Conservation (phyloP, 2,113 vertebrate genomes). For the Sebastes fasciatus region DNA sequence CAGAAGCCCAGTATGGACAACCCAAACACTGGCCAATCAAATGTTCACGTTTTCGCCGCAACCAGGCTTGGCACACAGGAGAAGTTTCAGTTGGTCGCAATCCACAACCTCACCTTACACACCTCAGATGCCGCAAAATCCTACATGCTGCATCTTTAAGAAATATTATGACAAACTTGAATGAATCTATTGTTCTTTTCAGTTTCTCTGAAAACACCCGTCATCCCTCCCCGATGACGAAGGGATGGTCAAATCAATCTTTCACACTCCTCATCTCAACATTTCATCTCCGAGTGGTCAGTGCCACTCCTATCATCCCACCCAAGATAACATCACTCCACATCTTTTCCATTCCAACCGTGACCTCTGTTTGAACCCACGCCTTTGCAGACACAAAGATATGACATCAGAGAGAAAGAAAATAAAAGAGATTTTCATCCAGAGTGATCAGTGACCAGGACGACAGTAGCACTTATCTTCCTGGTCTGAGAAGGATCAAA, state of each 20-base stretch:
- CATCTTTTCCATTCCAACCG: conserved; percentile 46
- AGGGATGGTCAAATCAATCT: conserved; percentile 38
- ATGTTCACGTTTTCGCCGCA: no score
- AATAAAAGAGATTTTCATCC: conserved; percentile 15
- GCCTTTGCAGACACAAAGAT: conserved; percentile 49
- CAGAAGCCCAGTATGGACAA: no score
- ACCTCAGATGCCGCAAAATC: no score
- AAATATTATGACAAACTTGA: background rate
- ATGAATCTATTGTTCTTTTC: conserved; percentile 1
- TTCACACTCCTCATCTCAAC: conserved; percentile 18
- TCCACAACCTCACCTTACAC: no score
- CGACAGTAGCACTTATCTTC: background rate
- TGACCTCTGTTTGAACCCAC: conserved; percentile 66
- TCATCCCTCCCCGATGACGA: conserved; percentile 14
- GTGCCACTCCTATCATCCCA: conserved; percentile 54
- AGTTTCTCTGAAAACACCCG: background rate
- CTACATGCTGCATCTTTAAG: background rate
- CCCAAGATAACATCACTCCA: conserved; percentile 49
- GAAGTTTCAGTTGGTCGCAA: no score
- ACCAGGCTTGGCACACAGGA: no score
- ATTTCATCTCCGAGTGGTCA: conserved; percentile 33
- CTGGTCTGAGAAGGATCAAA: background rate
- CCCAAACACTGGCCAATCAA: no score
- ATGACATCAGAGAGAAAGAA: conserved; percentile 34
- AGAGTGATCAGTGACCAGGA: conserved; percentile 22